Percentiles rank a stretch among this genome's conserved stretches.
Conservation (phyloP, 2,888 invertebrate genomes). For the Cepaea hortensis region DNA sequence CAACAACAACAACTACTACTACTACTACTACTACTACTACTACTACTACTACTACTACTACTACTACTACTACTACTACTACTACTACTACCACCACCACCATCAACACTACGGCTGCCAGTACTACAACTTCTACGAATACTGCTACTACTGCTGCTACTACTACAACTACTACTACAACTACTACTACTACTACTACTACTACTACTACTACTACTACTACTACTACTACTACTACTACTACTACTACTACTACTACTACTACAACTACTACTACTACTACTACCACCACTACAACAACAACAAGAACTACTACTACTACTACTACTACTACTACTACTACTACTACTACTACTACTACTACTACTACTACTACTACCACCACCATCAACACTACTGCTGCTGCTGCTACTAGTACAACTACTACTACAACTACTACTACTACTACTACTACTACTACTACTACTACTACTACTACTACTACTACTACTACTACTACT, state of each 20-base stretch:
- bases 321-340: slow-evolving; percentile 30
- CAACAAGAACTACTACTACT: neutral
- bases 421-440: slow-evolving; percentile 46
- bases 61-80: slow-evolving; percentile 25
- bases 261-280: neutral
- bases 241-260: neutral
- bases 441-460: slow-evolving; percentile 34
- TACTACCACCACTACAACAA: neutral
- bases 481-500: neutral
- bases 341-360: slow-evolving; percentile 25
- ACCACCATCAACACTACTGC: neutral
- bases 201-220: neutral
- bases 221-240: too few relatives aligned
- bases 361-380: slow-evolving; percentile 39
- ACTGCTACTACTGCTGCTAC: neutral
- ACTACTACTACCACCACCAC: slow-evolving; percentile 27
- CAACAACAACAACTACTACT: neutral
- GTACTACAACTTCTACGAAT: too few relatives aligned
- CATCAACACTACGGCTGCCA: too few relatives aligned
- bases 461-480: slow-evolving; percentile 14
- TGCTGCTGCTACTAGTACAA: slow-evolving; percentile 21
- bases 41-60: neutral
- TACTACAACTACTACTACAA: slow-evolving; percentile 13
- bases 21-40: neutral
- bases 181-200: slow-evolving; percentile 4